Evolutionary conservation across 2,888 invertebrate genomes (phyloP).

Genomic region (Leptinotarsa juncta): DNA sequence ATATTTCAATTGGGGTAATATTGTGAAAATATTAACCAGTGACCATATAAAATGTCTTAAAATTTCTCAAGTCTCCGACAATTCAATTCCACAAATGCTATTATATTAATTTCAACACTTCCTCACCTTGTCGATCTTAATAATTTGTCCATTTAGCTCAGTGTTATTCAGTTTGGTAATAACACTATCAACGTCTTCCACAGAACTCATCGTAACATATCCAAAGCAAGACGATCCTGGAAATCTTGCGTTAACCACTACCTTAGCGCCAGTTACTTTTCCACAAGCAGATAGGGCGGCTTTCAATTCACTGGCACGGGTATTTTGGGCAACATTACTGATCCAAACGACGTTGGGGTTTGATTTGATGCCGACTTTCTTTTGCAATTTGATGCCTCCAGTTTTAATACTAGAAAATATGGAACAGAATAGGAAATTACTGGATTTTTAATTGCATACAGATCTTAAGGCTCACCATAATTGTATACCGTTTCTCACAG

Average conservation of each 20-base stretch:
- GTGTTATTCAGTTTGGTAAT: constrained; percentile 92
- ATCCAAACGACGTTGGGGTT: constrained; percentile 88
- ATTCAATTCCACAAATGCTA: background rate
- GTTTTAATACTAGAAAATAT: constrained; percentile 36
- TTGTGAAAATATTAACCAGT: background rate
- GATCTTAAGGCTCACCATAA: constrained; percentile 13
- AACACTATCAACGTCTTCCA: constrained; percentile 89
- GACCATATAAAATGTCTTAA: background rate
- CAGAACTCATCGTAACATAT: constrained; percentile 94
- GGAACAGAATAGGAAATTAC: constrained; percentile 21
- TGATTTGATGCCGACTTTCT: constrained; percentile 48
- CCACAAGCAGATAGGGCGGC: constrained; percentile 92
- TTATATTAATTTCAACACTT: constrained; percentile 43
- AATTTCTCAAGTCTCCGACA: too few species aligned
- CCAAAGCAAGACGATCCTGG: constrained; percentile 95
- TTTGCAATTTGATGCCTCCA: constrained; percentile 40
- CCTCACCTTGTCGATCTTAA: constrained; percentile 91
- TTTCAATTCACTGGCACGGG: constrained; percentile 94
- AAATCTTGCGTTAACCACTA: constrained; percentile 93
- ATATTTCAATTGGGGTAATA: constrained; percentile 2
- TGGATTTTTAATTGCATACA: constrained; percentile 14
- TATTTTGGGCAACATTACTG: constrained; percentile 90
- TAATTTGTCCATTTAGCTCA: constrained; percentile 93
- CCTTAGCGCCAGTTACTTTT: constrained; percentile 95
- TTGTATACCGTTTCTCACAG: constrained; percentile 17